Percentiles rank a stretch among this genome's conserved stretches.
These are phyloP conservation scores for Temnothorax ravouxi DNA, from an alignment of 2,888 invertebrate species.

Conservation along the genomic window DNA sequence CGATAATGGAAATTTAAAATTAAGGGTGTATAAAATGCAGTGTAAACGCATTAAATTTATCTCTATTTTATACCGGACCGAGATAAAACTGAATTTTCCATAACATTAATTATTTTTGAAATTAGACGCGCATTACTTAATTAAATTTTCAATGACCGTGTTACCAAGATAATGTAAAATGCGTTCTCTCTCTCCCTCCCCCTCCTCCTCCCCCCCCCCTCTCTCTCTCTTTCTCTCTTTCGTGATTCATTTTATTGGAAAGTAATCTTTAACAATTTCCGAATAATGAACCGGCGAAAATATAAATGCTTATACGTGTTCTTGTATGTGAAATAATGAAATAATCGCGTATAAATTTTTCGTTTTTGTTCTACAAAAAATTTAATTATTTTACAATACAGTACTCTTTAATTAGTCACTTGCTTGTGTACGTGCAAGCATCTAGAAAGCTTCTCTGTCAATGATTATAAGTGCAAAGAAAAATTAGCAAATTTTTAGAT, in stretches of 20 bases:
- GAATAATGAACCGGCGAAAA: background rate
- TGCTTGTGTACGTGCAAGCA: background rate
- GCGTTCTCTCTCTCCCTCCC: background rate
- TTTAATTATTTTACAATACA: conserved; percentile 10
- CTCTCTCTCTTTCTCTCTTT: background rate
- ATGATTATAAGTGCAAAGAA: background rate
- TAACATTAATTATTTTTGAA: conserved; percentile 44
- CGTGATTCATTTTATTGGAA: conserved; percentile 3
- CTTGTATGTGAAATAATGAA: background rate
- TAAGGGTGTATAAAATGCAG: conserved; percentile 31
- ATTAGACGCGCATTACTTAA: conserved; percentile 48
- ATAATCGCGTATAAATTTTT: background rate
- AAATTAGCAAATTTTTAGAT: background rate
- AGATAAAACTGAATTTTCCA: conserved; percentile 45
- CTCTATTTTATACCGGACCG: conserved; percentile 29
- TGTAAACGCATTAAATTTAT: conserved; percentile 36
- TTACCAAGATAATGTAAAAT: conserved; percentile 48
- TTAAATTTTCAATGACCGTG: conserved; percentile 47
- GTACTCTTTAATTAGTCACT: background rate
- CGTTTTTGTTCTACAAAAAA: background rate
- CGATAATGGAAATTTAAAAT: conserved; percentile 55
- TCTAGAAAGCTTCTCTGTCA: background rate
- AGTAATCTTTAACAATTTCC: conserved; percentile 36
- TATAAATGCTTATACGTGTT: background rate
- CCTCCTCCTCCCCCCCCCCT: background rate